Conservation (phyloP, 1,140 invertebrate species). For the Macrosteles quadrilineatus region DNA sequence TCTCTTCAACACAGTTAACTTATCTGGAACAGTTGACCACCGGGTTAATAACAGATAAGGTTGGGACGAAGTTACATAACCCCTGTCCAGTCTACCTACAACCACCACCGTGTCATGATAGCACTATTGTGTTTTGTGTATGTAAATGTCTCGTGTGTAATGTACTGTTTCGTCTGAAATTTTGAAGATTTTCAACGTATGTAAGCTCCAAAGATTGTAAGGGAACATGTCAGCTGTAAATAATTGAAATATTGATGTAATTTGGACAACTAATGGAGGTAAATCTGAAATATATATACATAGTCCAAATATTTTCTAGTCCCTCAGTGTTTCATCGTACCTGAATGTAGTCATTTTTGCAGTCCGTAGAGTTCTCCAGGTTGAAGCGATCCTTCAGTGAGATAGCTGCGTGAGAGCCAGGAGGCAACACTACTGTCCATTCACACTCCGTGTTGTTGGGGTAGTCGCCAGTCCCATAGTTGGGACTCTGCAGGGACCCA, state of each 20-base stretch:
- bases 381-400: constrained; percentile 71
- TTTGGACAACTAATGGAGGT: constrained; percentile 33
- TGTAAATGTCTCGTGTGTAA: too few species aligned
- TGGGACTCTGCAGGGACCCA: constrained; percentile 37
- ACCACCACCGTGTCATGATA: too few species aligned
- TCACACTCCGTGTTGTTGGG: constrained; percentile 72
- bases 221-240: too few species aligned
- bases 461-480: background rate
- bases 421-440: constrained; percentile 67
- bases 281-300: too few species aligned
- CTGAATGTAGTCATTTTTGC: constrained; percentile 78
- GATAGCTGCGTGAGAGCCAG: constrained; percentile 70
- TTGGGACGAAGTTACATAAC: too few species aligned
- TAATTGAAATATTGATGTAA: constrained; percentile 4
- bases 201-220: constrained; percentile 17
- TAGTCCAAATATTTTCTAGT: too few species aligned
- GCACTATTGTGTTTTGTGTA: too few species aligned
- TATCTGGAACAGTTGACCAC: too few species aligned
- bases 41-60: too few species aligned
- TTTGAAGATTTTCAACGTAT: background rate
- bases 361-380: constrained; percentile 69
- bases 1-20: too few species aligned
- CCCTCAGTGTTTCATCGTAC: too few species aligned
- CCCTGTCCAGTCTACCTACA: too few species aligned
- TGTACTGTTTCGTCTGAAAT: background rate